A percentile compares a stretch with the other conserved stretches of the same genome.
Conservation (phyloP, 1,140 invertebrate species). For the Lordiphosa collinella region DNA sequence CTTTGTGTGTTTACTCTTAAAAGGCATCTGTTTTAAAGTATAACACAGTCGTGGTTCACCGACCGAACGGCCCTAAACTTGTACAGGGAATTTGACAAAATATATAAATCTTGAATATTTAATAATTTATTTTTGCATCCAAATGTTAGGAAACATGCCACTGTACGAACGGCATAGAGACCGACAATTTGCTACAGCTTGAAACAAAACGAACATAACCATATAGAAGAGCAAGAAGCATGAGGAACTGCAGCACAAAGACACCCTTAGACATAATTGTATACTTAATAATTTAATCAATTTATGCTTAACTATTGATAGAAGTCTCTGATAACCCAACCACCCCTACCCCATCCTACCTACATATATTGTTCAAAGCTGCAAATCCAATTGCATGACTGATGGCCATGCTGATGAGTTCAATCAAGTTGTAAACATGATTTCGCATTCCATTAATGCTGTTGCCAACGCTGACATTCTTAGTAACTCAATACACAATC, state of each 20-base stretch:
- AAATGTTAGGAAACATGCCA: no score
- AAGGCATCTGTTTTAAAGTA: no score
- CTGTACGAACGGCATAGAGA: no score
- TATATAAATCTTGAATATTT: no score
- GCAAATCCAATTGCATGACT: slow-evolving; percentile 31
- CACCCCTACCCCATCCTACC: not conserved
- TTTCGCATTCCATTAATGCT: slow-evolving; percentile 64
- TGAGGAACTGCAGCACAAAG: not conserved
- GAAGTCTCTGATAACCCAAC: slow-evolving; percentile 11
- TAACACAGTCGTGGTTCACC: no score
- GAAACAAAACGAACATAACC: slow-evolving; percentile 32
- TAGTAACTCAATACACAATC: slow-evolving; percentile 73
- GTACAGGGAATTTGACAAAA: no score
- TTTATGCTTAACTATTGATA: slow-evolving; percentile 42
- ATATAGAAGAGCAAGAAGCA: slow-evolving; percentile 18
- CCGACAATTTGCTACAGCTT: slow-evolving; percentile 8
- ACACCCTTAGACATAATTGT: slow-evolving; percentile 44
- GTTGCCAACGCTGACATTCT: slow-evolving; percentile 32
- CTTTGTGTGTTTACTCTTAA: no score
- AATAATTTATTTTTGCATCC: no score
- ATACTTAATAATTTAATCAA: slow-evolving; percentile 63
- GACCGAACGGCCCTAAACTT: no score
- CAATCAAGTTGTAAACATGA: slow-evolving; percentile 76
- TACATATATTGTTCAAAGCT: slow-evolving; percentile 4
- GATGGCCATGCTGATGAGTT: slow-evolving; percentile 60